Percentiles rank a stretch among this genome's conserved stretches.
Evolutionary conservation across 2,888 invertebrate species (phyloP).

Genomic region (Caprella mutica): DNA sequence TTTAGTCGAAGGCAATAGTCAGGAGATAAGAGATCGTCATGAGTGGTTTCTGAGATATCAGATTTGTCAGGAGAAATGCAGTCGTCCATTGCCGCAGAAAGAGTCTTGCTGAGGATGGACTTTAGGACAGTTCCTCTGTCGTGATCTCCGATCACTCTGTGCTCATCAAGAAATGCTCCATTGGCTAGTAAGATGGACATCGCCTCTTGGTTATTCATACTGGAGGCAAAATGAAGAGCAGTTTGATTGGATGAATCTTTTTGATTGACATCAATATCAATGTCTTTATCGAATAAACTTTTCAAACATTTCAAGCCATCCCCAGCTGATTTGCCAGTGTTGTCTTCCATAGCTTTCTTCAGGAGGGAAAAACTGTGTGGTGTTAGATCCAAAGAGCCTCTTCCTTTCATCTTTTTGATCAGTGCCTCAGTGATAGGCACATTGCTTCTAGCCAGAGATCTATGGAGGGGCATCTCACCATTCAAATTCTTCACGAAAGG

Average conservation of each 20-base stretch:
- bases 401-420: slow-evolving; percentile 21
- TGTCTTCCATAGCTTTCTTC: slow-evolving; percentile 16
- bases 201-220: slow-evolving; percentile 30
- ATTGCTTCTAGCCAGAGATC: slow-evolving; percentile 22
- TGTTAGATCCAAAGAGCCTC: slow-evolving; percentile 11
- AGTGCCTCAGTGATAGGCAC: slow-evolving; percentile 10
- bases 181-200: slow-evolving; percentile 13
- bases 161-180: slow-evolving; percentile 25
- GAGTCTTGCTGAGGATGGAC: slow-evolving; percentile 15
- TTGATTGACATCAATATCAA: slow-evolving; percentile 20
- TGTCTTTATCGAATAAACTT: slow-evolving; percentile 19
- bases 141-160: background rate
- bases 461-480: slow-evolving; percentile 22
- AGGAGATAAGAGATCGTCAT: slow-evolving; percentile 11
- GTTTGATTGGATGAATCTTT: background rate
- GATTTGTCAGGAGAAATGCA: slow-evolving; percentile 17
- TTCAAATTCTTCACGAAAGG: slow-evolving; percentile 15
- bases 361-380: slow-evolving; percentile 17
- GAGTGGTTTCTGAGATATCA: background rate
- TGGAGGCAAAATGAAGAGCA: slow-evolving; percentile 20
- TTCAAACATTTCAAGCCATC: slow-evolving; percentile 17
- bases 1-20: slow-evolving; percentile 24
- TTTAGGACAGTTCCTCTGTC: slow-evolving; percentile 11
- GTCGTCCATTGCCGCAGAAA: slow-evolving; percentile 25
- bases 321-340: background rate